A percentile compares a stretch with the other conserved stretches of the same genome.
Evolutionary conservation across 2,797 vertebrate genomes (phyloP).

Genomic region (Semaprochilodus insignis): DNA sequence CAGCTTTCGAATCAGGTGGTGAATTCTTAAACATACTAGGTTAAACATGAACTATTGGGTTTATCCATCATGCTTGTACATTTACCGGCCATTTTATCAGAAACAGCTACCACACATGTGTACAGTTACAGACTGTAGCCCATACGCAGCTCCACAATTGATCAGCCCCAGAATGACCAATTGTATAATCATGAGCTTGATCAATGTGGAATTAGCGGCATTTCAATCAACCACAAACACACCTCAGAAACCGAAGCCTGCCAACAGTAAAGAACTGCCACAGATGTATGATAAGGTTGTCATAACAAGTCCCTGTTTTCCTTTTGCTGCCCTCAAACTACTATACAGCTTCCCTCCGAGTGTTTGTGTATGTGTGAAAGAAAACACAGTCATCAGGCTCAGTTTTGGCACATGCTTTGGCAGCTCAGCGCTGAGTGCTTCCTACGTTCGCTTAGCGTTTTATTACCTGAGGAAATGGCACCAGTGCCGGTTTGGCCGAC

Average conservation of each 20-base stretch:
- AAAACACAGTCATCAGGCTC: constrained; percentile 34
- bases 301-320: not conserved
- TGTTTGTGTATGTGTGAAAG: constrained; percentile 10
- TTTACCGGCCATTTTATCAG: too few relatives aligned
- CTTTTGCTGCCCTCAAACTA: not conserved
- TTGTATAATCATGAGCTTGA: not conserved
- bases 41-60: too few relatives aligned
- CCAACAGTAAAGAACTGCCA: not conserved
- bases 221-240: not conserved
- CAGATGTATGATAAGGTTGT: not conserved
- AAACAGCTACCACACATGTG: too few relatives aligned
- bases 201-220: not conserved
- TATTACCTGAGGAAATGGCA: constrained; percentile 48
- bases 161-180: not conserved
- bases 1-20: too few relatives aligned
- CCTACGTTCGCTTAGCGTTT: constrained; percentile 26
- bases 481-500: constrained; percentile 21
- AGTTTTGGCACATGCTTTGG: constrained; percentile 36
- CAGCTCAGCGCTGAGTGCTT: constrained; percentile 31
- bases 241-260: constrained; percentile 30
- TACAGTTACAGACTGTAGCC: too few relatives aligned
- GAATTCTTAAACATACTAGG: too few relatives aligned
- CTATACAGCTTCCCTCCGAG: not conserved
- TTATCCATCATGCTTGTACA: too few relatives aligned
- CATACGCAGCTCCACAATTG: too few relatives aligned